phyloP scores from a whole-genome alignment of 2,797 vertebrate genomes.

The Malacoctenus gilli region DNA sequence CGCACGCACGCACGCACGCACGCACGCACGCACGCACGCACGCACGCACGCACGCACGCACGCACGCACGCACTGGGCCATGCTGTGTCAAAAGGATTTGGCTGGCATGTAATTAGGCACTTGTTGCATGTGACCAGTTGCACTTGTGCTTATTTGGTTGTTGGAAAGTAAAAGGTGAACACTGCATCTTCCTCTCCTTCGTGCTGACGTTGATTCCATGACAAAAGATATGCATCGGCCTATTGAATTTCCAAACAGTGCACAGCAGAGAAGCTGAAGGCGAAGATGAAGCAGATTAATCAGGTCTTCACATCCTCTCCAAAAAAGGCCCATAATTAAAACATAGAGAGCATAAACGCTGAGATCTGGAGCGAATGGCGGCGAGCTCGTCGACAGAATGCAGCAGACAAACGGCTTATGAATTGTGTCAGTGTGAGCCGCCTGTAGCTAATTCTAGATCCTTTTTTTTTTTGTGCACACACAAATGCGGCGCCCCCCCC shows the following conservation, averaged over 20 bases:
- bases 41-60: background rate
- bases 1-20: background rate
- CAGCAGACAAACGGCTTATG: conserved; percentile 8
- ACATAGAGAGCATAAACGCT: conserved; percentile 2
- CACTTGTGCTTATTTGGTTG: conserved; percentile 36
- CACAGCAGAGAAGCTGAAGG: conserved; percentile 5
- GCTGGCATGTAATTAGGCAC: conserved; percentile 59
- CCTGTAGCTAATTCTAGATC: conserved; percentile 45
- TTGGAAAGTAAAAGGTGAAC: conserved; percentile 33
- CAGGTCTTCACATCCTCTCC: background rate
- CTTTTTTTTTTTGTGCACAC: conserved; percentile 14
- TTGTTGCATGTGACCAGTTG: conserved; percentile 61
- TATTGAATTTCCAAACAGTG: background rate
- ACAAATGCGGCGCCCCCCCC: background rate
- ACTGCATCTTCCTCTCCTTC: conserved; percentile 4
- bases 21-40: conserved; percentile 1
- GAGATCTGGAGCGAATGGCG: conserved; percentile 1
- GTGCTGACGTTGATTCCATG: conserved; percentile 11
- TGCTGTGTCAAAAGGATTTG: conserved; percentile 60
- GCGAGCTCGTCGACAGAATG: background rate
- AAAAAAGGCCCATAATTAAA: conserved; percentile 16
- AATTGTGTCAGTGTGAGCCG: conserved; percentile 22
- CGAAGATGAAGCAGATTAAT: conserved; percentile 12
- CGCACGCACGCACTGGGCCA: background rate
- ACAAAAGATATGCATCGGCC: conserved; percentile 12